Percentiles rank a stretch among this genome's conserved stretches.
phyloP scores from a whole-genome alignment of 2,888 invertebrate species.

The Drosophila imparisetae region DNA sequence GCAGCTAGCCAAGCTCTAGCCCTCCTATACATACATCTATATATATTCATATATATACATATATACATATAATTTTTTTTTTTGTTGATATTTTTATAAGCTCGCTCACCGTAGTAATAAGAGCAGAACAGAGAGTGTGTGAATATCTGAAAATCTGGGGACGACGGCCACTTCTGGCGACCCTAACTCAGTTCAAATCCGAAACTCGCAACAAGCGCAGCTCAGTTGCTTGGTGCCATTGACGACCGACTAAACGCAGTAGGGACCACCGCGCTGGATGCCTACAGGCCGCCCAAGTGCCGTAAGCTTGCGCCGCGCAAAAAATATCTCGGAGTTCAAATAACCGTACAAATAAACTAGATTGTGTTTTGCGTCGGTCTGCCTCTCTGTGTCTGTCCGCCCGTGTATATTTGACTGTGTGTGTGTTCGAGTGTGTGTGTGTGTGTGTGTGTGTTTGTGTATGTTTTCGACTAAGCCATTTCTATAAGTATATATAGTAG shows the following conservation, averaged over 20 bases:
- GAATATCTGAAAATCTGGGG: conserved; percentile 28
- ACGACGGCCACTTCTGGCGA: conserved; percentile 36
- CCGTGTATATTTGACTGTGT: conserved; percentile 4
- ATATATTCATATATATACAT: neutral
- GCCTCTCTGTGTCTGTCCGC: conserved; percentile 14
- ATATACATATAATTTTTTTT: neutral
- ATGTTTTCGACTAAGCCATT: conserved; percentile 52
- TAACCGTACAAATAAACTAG: conserved; percentile 73
- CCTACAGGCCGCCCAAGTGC: conserved; percentile 38
- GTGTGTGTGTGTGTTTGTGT: conserved; percentile 19
- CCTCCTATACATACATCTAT: conserved; percentile 2
- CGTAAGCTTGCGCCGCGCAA: conserved; percentile 45
- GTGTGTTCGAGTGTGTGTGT: conserved; percentile 17
- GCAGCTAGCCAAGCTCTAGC: conserved; percentile 23
- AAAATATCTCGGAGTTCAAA: conserved; percentile 70
- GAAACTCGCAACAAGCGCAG: conserved; percentile 62
- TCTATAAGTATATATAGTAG: conserved; percentile 71
- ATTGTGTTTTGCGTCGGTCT: conserved; percentile 56
- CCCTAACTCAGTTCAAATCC: conserved; percentile 61
- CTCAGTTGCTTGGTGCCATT: conserved; percentile 59
- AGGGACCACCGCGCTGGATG: conserved; percentile 37
- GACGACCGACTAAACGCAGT: conserved; percentile 47
- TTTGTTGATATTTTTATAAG: conserved; percentile 41
- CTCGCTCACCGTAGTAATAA: conserved; percentile 41
- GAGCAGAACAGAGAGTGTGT: conserved; percentile 32